A percentile compares a stretch with the other conserved stretches of the same genome.
These are phyloP conservation scores for Orussus abietinus DNA, from an alignment of 1,140 invertebrate genomes.

Conservation along the genomic window DNA sequence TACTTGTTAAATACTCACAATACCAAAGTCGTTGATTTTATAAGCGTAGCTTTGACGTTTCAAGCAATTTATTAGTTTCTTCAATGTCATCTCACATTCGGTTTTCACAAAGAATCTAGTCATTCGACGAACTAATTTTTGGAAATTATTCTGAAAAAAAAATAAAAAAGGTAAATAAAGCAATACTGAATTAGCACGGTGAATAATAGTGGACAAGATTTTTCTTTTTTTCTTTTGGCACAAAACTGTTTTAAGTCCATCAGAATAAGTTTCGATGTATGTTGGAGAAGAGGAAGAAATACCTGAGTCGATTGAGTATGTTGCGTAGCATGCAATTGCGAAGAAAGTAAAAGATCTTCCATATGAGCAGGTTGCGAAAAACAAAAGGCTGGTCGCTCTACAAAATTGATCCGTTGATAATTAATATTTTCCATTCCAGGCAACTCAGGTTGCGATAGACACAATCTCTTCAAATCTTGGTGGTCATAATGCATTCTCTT, in stretches of 20 bases:
- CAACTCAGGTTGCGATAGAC: slow-evolving; percentile 45
- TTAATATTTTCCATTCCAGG: slow-evolving; percentile 27
- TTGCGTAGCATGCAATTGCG: slow-evolving; percentile 68
- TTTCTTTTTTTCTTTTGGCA: too few species aligned
- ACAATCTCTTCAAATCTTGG: slow-evolving; percentile 35
- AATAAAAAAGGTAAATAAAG: too few species aligned
- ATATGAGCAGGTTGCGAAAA: slow-evolving; percentile 85
- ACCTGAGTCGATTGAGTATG: slow-evolving; percentile 53
- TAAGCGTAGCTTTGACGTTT: slow-evolving; percentile 63
- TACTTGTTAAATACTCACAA: slow-evolving; percentile 49
- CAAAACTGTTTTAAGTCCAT: too few species aligned
- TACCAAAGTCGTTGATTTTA: slow-evolving; percentile 56
- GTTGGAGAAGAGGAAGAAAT: too few species aligned
- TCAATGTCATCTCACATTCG: slow-evolving; percentile 60
- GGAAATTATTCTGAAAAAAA: slow-evolving; percentile 62
- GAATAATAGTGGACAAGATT: too few species aligned
- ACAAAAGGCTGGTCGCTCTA: slow-evolving; percentile 55
- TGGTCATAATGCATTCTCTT: slow-evolving; percentile 31
- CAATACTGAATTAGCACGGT: too few species aligned
- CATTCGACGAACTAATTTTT: slow-evolving; percentile 84
- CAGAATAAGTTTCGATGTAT: too few species aligned
- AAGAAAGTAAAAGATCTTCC: slow-evolving; percentile 77
- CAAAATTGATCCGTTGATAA: slow-evolving; percentile 31
- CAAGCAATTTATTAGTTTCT: slow-evolving; percentile 60
- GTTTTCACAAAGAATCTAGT: slow-evolving; percentile 84